These are phyloP conservation scores for Spodoptera frugiperda DNA, from an alignment of 1,140 invertebrate genomes.

Conservation along the genomic window DNA sequence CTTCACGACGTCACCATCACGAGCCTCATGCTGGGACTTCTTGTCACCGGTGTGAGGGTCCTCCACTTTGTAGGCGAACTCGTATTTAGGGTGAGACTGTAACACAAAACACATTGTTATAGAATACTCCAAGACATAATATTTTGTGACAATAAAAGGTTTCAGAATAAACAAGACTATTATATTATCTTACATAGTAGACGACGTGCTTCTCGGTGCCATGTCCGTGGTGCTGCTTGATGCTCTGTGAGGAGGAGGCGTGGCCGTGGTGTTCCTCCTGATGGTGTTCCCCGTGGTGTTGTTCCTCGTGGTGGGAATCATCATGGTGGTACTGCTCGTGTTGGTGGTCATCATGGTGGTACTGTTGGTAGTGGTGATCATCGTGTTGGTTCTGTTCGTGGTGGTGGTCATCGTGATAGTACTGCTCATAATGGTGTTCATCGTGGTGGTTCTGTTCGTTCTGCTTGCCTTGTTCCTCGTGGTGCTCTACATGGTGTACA, in stretches of 20 bases:
- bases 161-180: neutral
- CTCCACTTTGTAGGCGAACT: conserved; percentile 80
- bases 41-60: conserved; percentile 68
- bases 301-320: neutral
- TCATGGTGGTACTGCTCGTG: neutral
- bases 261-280: neutral
- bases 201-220: conserved; percentile 23
- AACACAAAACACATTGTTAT: neutral
- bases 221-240: conserved; percentile 20
- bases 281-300: neutral
- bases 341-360: neutral
- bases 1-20: conserved; percentile 86
- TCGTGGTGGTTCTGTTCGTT: neutral
- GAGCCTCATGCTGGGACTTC: conserved; percentile 68
- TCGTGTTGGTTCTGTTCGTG: neutral
- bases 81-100: conserved; percentile 69
- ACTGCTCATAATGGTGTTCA: neutral
- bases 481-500: neutral
- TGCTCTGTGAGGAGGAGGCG: conserved; percentile 12
- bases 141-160: neutral
- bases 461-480: neutral
- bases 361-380: neutral
- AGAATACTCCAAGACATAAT: too few species aligned
- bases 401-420: neutral
- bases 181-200: conserved; percentile 36